Base-by-base conservation (phyloP, 1,140 invertebrate genomes). In the Lepidurus arcticus region DNA sequence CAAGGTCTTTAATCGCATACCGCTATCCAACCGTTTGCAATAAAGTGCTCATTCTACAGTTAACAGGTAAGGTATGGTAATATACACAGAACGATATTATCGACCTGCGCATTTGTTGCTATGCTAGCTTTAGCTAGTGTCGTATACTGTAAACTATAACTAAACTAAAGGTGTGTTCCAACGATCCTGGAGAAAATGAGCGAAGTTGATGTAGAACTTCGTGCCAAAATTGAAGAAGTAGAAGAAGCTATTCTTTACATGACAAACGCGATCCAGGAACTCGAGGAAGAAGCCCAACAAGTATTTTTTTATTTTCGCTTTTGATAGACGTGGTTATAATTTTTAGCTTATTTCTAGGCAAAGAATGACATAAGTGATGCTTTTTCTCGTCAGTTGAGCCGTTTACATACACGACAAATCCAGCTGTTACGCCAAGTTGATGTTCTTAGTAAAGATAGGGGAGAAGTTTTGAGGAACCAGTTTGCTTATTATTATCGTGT, bases 371-470 rank as follows among this genome's bases (percentile, higher is more conserved):
- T 76, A n/a, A 45, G 43, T 26, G 34, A 76, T 10, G 43, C 75
- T 1, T 76, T 76, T 47, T 44, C 43, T 34, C 43, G 47, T 11
- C 75, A 76, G 16, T 34, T 76, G 42, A 47, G 16, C 42, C 43
- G 44, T 16, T 24, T 76, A 11, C 75, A 76, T 7, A 76, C 24
- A 16, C 75, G 75, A 11, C 75, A 76, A 44, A 47, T 42, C 7
- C 75, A 76, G 75, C 75, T 76, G 24, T 45, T 76, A 47, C 75
- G 75, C 21, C 75, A 76, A 45, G 76, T 76, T 43, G 76, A 76
- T 76, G 76, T 76, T 7, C 42, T 76, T 7, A 53, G 45, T 21
- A 45, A 53, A 34, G 45, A 45, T 13, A 26, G 76, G 34, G 76
- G 76, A 26, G 76, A 76, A 45, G 9, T 76, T 11, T 53, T 76